These are phyloP conservation scores for Paraplagusia blochii DNA, from an alignment of 2,113 vertebrate genomes.

Conservation along the genomic window DNA sequence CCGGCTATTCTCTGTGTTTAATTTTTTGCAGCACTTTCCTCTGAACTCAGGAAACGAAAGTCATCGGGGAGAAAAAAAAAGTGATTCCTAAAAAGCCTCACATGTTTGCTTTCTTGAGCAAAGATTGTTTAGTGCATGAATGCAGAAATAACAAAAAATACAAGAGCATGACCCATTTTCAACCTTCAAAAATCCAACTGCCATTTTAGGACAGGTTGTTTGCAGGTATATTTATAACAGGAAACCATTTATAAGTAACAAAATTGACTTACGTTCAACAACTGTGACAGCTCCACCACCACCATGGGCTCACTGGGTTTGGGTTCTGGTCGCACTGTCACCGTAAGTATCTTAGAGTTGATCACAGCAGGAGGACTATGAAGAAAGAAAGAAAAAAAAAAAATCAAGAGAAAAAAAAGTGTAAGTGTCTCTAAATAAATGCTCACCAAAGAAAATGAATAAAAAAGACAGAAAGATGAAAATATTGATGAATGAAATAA, in stretches of 20 bases:
- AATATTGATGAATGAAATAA: slow-evolving; percentile 3
- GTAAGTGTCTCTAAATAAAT: too few relatives aligned
- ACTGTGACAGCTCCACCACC: slow-evolving; percentile 88
- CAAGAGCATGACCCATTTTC: not conserved
- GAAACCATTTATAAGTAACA: too few relatives aligned
- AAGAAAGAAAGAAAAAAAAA: slow-evolving; percentile 27
- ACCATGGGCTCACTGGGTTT: slow-evolving; percentile 86
- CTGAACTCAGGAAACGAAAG: slow-evolving; percentile 38
- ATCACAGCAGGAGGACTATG: slow-evolving; percentile 84
- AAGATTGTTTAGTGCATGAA: slow-evolving; percentile 6
- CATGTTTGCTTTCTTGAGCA: slow-evolving; percentile 10
- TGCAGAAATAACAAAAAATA: slow-evolving; percentile 8
- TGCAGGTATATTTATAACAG: not conserved
- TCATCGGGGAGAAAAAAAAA: slow-evolving; percentile 28
- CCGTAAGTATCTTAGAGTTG: slow-evolving; percentile 91
- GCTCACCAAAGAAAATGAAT: too few relatives aligned
- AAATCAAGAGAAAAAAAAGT: not conserved
- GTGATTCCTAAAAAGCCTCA: slow-evolving; percentile 29
- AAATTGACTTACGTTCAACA: slow-evolving; percentile 85
- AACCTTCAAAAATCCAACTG: too few relatives aligned
- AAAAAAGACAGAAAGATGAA: slow-evolving; percentile 2
- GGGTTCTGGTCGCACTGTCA: slow-evolving; percentile 89
- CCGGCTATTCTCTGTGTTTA: slow-evolving; percentile 43
- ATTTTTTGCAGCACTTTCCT: slow-evolving; percentile 52
- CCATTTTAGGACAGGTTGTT: too few relatives aligned